These are phyloP conservation scores for Bombyx mori DNA, from an alignment of 1,140 invertebrate species.

Conservation along the genomic window ASM3026992v2 NC_085108.1:3198501-3199000, in stretches of 20 bases:
- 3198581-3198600: conserved; percentile 8
- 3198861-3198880: no score
- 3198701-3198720: background rate
- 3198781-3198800: background rate
- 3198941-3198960: no score
- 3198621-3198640: conserved; percentile 20
- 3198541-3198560: conserved; percentile 24
- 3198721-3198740: background rate
- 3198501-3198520: no score
- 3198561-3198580: conserved; percentile 39
- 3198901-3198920: no score
- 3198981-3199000: no score
- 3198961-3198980: no score
- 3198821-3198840: no score
- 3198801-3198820: no score
- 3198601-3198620: conserved; percentile 16
- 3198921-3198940: no score
- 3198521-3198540: conserved; percentile 12
- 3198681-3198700: background rate
- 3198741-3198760: conserved; percentile 1
- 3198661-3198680: conserved; percentile 3
- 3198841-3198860: no score
- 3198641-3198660: conserved; percentile 14
- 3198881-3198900: no score
- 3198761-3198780: background rate